A percentile compares a stretch with the other conserved stretches of the same genome.
phyloP scores from a whole-genome alignment of 2,888 invertebrate species.

The Piscicola geometra region DNA sequence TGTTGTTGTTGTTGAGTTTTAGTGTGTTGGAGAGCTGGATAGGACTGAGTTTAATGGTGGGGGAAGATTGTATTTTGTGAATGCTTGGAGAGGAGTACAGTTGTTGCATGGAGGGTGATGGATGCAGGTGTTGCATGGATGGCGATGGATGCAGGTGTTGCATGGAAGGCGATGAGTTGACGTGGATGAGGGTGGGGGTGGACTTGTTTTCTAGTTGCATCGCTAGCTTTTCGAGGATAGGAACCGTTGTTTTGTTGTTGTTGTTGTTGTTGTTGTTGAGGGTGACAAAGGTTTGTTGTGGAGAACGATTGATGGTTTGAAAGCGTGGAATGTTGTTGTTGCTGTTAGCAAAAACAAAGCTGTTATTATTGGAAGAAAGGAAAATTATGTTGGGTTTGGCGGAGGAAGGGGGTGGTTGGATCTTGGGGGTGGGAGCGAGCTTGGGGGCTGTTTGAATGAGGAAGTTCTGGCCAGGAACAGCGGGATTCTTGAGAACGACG shows the following conservation, averaged over 20 bases:
- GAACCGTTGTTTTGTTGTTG: conserved; percentile 38
- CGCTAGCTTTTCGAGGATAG: conserved; percentile 44
- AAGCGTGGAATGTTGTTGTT: conserved; percentile 5
- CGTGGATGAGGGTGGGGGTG: not conserved
- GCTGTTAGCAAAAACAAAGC: not conserved
- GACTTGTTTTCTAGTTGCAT: conserved; percentile 40
- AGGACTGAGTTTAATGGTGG: not conserved
- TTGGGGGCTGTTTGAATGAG: conserved; percentile 15
- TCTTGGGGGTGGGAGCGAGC: conserved; percentile 26
- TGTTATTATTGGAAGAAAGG: conserved; percentile 23
- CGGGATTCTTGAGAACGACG: conserved; percentile 27
- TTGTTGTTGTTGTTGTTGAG: not conserved
- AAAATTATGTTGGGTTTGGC: conserved; percentile 25
- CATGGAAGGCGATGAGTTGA: not conserved
- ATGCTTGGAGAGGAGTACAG: not conserved
- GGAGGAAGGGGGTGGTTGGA: conserved; percentile 8
- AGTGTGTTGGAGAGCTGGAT: not conserved
- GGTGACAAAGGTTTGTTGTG: not conserved
- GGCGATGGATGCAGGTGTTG: not conserved
- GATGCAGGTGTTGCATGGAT: not conserved
- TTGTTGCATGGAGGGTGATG: not conserved
- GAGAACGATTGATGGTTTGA: not conserved
- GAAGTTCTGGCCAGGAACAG: conserved; percentile 26
- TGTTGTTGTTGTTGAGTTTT: conserved; percentile 1
- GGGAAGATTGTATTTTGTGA: not conserved